A percentile compares a stretch with the other conserved stretches of the same genome.
These are phyloP conservation scores for Tragelaphus eurycerus DNA, from an alignment of 2,797 vertebrate genomes.

Conservation along the genomic window DNA sequence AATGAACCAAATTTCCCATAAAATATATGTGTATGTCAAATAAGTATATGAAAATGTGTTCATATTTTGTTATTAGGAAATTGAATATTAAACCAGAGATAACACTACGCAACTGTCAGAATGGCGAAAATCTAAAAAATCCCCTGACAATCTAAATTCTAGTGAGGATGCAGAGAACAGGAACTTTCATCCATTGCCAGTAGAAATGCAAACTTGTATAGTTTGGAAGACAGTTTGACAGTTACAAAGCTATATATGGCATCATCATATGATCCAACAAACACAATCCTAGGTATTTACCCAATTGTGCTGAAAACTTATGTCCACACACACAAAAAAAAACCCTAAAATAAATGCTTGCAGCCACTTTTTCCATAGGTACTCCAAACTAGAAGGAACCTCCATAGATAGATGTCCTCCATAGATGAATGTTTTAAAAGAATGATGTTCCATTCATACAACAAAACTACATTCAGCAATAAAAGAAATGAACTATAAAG, in stretches of 20 bases:
- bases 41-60: background rate
- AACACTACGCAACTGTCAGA: background rate
- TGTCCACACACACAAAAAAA: background rate
- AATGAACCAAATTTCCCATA: background rate
- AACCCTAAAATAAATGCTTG: background rate
- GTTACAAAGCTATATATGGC: background rate
- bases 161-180: background rate
- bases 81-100: background rate
- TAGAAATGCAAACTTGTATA: background rate
- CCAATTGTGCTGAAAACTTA: background rate
- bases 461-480: background rate
- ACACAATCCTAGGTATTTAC: background rate
- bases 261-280: background rate
- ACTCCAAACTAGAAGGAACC: background rate
- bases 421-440: background rate
- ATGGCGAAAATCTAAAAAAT: background rate
- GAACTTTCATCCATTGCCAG: background rate
- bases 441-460: background rate
- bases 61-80: background rate
- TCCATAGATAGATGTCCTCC: background rate
- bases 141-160: background rate
- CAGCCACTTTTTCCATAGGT: background rate
- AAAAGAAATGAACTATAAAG: background rate
- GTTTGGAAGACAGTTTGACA: background rate
- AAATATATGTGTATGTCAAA: background rate